phyloP scores from a whole-genome alignment of 2,888 invertebrate species.

The Ormyrus pomaceus region DNA sequence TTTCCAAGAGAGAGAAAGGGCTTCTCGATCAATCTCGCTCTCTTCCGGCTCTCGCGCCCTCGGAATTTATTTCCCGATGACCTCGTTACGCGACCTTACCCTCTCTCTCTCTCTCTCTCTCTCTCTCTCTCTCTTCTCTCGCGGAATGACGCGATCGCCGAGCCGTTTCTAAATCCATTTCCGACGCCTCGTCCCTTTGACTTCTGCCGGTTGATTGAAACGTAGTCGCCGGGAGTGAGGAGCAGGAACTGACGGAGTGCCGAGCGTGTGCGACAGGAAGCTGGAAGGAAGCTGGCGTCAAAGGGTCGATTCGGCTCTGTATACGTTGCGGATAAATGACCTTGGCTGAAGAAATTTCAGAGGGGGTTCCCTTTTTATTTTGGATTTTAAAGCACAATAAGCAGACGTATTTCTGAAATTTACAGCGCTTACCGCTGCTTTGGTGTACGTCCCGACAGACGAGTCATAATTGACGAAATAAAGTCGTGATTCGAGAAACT shows the following conservation, averaged over 20 bases:
- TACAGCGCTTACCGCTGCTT: no score
- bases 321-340: no score
- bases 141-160: background rate
- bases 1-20: slow-evolving; percentile 25
- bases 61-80: slow-evolving; percentile 47
- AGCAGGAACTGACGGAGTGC: no score
- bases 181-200: background rate
- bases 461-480: background rate
- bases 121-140: background rate
- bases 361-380: no score
- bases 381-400: no score
- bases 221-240: background rate
- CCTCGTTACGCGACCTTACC: slow-evolving; percentile 50
- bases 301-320: no score
- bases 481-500: background rate
- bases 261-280: no score
- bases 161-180: slow-evolving; percentile 40
- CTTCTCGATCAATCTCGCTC: slow-evolving; percentile 45
- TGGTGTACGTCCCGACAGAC: no score
- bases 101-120: background rate
- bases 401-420: no score
- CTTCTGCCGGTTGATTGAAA: background rate
- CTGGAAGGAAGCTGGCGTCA: no score
- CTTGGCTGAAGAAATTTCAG: no score
- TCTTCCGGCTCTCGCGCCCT: slow-evolving; percentile 10